A percentile compares a stretch with the other conserved stretches of the same genome.
phyloP scores from a whole-genome alignment of 2,797 vertebrate genomes.

The Poeciliopsis presidionis region DNA sequence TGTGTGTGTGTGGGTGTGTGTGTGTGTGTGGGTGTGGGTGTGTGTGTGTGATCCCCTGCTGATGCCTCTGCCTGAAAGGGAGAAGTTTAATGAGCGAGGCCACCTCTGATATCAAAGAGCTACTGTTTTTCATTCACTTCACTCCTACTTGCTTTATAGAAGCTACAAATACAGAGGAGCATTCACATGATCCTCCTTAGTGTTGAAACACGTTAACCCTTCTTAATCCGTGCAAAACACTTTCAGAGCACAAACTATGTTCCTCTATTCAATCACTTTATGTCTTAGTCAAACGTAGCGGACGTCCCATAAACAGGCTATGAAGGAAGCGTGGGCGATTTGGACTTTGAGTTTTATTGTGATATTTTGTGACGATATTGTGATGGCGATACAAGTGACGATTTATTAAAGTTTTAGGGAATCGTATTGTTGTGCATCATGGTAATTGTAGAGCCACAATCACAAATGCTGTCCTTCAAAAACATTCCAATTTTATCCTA shows the following conservation, averaged over 20 bases:
- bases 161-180: background rate
- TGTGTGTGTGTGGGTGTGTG: constrained; percentile 6
- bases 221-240: background rate
- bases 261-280: background rate
- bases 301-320: background rate
- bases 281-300: background rate
- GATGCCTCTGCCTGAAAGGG: constrained; percentile 23
- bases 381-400: no score
- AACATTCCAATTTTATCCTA: no score
- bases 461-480: no score
- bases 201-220: background rate
- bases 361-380: no score
- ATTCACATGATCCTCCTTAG: background rate
- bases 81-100: constrained; percentile 48
- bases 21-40: constrained; percentile 3
- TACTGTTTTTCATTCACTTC: constrained; percentile 26
- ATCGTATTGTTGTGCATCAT: background rate
- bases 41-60: constrained; percentile 20
- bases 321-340: background rate
- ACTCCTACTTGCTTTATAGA: constrained; percentile 42
- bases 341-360: background rate
- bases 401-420: no score
- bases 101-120: constrained; percentile 65
- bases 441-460: no score
- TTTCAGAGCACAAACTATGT: background rate